Evolutionary conservation across 2,888 invertebrate genomes (phyloP).

Genomic region (Agrilus mali): DNA sequence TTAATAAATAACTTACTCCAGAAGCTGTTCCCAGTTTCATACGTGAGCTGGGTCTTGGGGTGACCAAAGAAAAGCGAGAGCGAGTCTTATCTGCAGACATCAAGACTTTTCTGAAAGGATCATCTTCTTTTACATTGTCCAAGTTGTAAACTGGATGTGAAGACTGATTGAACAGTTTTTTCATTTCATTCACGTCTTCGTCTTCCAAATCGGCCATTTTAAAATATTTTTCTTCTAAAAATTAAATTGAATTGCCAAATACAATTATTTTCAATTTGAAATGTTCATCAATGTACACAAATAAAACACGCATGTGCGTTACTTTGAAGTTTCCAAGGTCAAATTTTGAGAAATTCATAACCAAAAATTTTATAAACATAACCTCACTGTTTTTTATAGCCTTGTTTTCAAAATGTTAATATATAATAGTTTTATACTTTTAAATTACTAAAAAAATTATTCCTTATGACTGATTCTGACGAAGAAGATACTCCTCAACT

Average conservation of each 20-base stretch:
- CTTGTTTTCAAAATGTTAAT: too few species aligned
- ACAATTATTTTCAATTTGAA: too few species aligned
- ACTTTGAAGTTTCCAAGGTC: neutral
- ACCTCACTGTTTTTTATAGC: neutral
- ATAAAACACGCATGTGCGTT: slow-evolving; percentile 11
- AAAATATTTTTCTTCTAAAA: too few species aligned
- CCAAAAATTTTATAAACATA: too few species aligned
- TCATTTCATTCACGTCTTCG: slow-evolving; percentile 17
- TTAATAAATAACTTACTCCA: slow-evolving; percentile 31
- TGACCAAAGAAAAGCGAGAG: slow-evolving; percentile 3
- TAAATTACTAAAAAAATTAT: slow-evolving; percentile 5
- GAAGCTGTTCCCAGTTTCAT: slow-evolving; percentile 44
- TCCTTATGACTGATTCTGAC: slow-evolving; percentile 28
- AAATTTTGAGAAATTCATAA: too few species aligned
- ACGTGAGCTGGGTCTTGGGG: slow-evolving; percentile 25
- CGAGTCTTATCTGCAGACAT: slow-evolving; percentile 14
- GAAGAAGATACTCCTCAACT: slow-evolving; percentile 49
- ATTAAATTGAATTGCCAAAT: too few species aligned
- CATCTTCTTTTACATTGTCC: slow-evolving; percentile 17
- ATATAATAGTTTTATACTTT: neutral
- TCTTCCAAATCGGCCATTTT: slow-evolving; percentile 16
- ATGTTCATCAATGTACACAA: too few species aligned
- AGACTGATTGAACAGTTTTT: slow-evolving; percentile 17
- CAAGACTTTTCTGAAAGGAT: slow-evolving; percentile 15
- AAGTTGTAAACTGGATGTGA: slow-evolving; percentile 17